A percentile compares a stretch with the other conserved stretches of the same genome.
phyloP scores from a whole-genome alignment of 2,888 invertebrate species.

The Limnephilus auricula region DNA sequence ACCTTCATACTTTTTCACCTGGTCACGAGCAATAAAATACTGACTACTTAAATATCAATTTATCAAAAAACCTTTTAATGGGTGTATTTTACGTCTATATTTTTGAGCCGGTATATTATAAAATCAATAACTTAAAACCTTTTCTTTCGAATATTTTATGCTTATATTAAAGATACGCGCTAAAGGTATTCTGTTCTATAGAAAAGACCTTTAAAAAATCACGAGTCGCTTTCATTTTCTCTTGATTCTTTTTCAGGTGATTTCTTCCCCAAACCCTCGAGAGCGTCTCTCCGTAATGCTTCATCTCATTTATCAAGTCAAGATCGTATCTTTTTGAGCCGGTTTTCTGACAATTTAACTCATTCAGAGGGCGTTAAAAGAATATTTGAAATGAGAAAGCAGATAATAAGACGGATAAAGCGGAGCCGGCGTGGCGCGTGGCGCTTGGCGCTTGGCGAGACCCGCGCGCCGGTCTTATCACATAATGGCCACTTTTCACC shows the following conservation, averaged over 20 bases:
- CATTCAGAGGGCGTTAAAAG: conserved; percentile 65
- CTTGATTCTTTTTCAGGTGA: conserved; percentile 18
- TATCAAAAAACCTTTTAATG: neutral
- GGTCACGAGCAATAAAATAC: neutral
- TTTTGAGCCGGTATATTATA: neutral
- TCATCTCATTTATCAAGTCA: conserved; percentile 63
- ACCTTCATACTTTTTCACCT: neutral
- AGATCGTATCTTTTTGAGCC: conserved; percentile 62
- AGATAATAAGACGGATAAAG: conserved; percentile 65
- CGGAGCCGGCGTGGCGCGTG: conserved; percentile 41
- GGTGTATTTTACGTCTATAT: too few species aligned
- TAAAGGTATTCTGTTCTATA: neutral
- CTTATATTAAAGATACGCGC: neutral
- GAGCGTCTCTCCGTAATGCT: conserved; percentile 58
- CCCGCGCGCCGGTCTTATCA: conserved; percentile 55
- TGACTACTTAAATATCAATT: neutral
- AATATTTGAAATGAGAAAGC: conserved; percentile 66
- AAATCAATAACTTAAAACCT: neutral
- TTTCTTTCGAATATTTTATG: conserved; percentile 13
- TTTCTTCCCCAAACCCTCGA: conserved; percentile 28
- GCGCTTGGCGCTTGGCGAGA: neutral
- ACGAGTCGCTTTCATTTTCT: neutral
- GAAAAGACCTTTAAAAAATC: neutral
- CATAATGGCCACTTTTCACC: conserved; percentile 61
- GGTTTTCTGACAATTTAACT: conserved; percentile 66